Percentiles rank a stretch among this genome's conserved stretches.
Evolutionary conservation across 2,797 vertebrate genomes (phyloP).

Genomic region (Miichthys miiuy): DNA sequence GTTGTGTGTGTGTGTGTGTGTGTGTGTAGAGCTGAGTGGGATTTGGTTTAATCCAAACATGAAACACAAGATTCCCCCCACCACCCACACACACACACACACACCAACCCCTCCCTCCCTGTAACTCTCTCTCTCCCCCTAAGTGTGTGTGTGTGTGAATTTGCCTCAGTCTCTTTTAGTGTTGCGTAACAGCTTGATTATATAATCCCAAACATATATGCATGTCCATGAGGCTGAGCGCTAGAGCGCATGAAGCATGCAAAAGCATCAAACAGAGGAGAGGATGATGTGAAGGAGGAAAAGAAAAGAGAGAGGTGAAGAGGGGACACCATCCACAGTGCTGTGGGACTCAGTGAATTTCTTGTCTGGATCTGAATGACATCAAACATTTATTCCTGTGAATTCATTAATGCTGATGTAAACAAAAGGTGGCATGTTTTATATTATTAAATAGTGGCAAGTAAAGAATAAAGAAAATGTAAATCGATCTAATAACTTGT

Average conservation of each 20-base stretch:
- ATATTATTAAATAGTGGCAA: constrained; percentile 6
- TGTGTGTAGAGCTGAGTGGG: constrained; percentile 64
- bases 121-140: constrained; percentile 34
- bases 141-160: constrained; percentile 46
- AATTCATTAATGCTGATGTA: constrained; percentile 18
- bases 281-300: constrained; percentile 11
- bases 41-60: constrained; percentile 83
- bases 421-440: neutral
- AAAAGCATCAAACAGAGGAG: constrained; percentile 56
- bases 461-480: neutral
- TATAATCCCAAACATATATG: constrained; percentile 85
- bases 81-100: constrained; percentile 24
- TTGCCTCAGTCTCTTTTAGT: constrained; percentile 60
- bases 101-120: constrained; percentile 11
- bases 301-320: constrained; percentile 26
- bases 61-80: constrained; percentile 75
- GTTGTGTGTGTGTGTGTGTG: constrained; percentile 25
- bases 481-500: neutral
- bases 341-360: neutral
- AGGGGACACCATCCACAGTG: neutral
- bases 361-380: constrained; percentile 26
- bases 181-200: constrained; percentile 83
- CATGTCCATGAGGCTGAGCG: constrained; percentile 76
- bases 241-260: constrained; percentile 69
- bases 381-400: constrained; percentile 14